These are phyloP conservation scores for Tetrapedia diversipes DNA, from an alignment of 2,888 invertebrate genomes.

Conservation along the genomic window DNA sequence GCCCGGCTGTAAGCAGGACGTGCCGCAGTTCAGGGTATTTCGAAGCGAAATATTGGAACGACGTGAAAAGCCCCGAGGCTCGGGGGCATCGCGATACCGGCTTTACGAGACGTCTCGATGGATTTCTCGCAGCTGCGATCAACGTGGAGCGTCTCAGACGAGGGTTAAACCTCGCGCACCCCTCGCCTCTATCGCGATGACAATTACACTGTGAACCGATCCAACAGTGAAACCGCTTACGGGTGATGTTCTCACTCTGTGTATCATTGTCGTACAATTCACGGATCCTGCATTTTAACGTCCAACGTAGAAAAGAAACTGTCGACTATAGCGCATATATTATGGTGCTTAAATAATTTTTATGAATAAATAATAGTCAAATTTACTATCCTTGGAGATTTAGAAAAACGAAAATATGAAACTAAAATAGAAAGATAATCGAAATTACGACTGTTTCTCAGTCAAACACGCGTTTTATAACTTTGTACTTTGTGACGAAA, in stretches of 20 bases:
- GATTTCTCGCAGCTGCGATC: conserved; percentile 1
- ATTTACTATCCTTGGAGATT: no score
- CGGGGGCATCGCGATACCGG: conserved; percentile 39
- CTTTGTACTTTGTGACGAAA: no score
- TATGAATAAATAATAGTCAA: no score
- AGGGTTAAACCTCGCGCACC: not conserved
- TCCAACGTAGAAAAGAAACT: no score
- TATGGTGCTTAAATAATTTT: no score
- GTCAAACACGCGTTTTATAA: no score
- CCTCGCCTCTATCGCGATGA: not conserved
- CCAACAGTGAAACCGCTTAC: not conserved
- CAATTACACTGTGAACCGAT: not conserved
- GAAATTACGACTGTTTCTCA: no score
- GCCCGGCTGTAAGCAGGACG: not conserved
- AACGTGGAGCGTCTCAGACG: not conserved
- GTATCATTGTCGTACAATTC: no score
- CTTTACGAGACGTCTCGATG: conserved; percentile 39
- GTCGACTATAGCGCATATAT: no score
- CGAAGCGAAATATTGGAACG: conserved; percentile 13
- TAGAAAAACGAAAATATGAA: no score
- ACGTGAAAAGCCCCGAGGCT: conserved; percentile 43
- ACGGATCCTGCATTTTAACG: no score
- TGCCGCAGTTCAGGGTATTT: conserved; percentile 8
- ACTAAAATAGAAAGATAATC: no score
- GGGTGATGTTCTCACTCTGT: not conserved